Base-by-base conservation (phyloP, 35 echinoderm and acorn worm genomes). In the Strongylocentrotus purpuratus region DNA sequence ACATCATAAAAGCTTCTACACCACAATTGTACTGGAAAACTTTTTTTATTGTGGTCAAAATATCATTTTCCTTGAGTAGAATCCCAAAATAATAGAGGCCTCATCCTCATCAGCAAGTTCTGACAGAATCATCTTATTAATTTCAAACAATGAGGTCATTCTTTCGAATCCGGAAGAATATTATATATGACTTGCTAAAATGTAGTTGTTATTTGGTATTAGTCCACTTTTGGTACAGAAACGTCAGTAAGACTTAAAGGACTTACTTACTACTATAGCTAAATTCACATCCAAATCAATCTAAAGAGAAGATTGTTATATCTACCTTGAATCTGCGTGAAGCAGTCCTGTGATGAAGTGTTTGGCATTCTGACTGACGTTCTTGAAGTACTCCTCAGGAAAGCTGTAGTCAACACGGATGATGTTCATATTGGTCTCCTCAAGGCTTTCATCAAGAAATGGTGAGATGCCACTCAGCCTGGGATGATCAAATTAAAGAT, bases 391-490 rank as follows among this genome's bases (percentile, higher is more conserved):
- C 85, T 95, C 95, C 10, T 97, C 95, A n/a, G 96, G 96, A 58
- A 97, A 97, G 88, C 95, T 94, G 95, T 86, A 97, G 65, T 97
- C 96, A 45, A 97, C 93, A 20, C 94, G 96, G 32, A 94, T 91
- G 35, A 97, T 96, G 87, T 97, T 97, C n/a, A 96, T 17, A 85
- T 94, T 96, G 18, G 96, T 97, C 48, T 97, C 96, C 85, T 97
- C 96, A 7, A 96, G 52, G 85, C 93, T 97, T 33, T 97, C 96
- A 97, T 97, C 96, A 32, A 97, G 93, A 33, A 96, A 97, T 85
- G 96, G 96, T 25, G 96, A 97, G 25, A 97, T 88, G 33, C 96
- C 96, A 85, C 96, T 97, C 93, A 97, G 61, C 88, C 96, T 97
- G 47, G 9, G 6, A 78, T 78, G 20, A 78, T 78, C 22, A 78